Evolutionary conservation across 2,113 vertebrate genomes (phyloP), one percentile per base, ranked within the genome.

Genomic region (Oceanites oceanicus): DNA sequence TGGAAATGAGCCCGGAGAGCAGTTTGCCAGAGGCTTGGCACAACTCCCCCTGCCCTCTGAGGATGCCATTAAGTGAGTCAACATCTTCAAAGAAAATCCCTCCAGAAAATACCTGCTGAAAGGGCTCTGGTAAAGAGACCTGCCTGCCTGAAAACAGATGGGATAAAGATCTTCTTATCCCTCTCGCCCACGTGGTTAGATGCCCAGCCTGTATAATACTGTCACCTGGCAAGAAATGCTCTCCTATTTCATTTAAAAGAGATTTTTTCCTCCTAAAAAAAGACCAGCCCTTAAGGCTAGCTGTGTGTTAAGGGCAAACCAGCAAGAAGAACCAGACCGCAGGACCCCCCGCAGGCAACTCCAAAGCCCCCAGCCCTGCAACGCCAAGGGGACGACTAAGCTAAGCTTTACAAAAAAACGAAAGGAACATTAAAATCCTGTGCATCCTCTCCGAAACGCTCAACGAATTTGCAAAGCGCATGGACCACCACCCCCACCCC

Each of bases 331-430:
- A 6, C 25, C 34, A 58, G 42, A 17, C 67, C 6, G 1, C 16
- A 10, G 53, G 59, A 61, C 13, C 30, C 27, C 38, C 32, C 13
- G 0, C 17, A 11, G 12, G 15, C 44, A 66, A 19, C 29, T 20
- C 38, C 50, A 53, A 75, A 58, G 29, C 36, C 45, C 53, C 34
- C 40, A 20, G 4, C 40, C 23, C 68, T 18, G 23, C n/a, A 13
- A 12, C 2, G 9, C 49, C 25, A 3, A 30, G 29, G n/a, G 76
- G 40, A 36, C 1, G 6, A 29, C 2, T n/a, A n/a, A n/a, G 11
- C 36, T 40, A 45, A 4, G 32, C 52, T 63, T 23, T 27, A 10
- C 11, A n/a, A 26, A 42, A 42, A 38, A 29, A 2, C 0, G 40
- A 38, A 34, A 82, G 20, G 27, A 52, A 21, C 45, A 4, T 1